phyloP scores from a whole-genome alignment of 2,797 vertebrate genomes.

The Pitangus sulphuratus region DNA sequence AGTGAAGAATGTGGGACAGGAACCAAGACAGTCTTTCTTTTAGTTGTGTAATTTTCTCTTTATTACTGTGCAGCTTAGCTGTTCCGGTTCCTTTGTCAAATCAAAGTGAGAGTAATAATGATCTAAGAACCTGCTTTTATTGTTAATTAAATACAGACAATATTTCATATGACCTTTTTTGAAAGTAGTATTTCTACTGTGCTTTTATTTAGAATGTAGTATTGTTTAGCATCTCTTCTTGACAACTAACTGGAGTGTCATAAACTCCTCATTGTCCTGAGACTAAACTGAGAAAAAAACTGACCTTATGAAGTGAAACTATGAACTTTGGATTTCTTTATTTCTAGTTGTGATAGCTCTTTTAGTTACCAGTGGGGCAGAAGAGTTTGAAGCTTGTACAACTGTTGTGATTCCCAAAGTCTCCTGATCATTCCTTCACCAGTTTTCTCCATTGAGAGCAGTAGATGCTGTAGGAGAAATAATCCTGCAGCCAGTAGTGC shows the following conservation, averaged over 20 bases:
- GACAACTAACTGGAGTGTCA: neutral
- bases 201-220: neutral
- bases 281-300: neutral
- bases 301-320: neutral
- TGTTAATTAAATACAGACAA: neutral
- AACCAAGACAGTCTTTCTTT: neutral
- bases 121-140: neutral
- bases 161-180: neutral
- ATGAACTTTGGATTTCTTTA: neutral
- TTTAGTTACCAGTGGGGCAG: neutral
- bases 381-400: neutral
- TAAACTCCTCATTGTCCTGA: neutral
- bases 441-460: neutral
- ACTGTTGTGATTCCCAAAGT: neutral
- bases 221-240: neutral
- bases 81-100: neutral
- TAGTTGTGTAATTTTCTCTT: neutral
- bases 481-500: neutral
- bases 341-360: neutral
- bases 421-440: neutral
- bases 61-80: neutral
- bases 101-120: neutral
- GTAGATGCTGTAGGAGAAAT: neutral
- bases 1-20: slow-evolving; percentile 25
- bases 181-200: neutral